Conservation (phyloP, 2,113 vertebrate genomes). For the Solea solea region DNA sequence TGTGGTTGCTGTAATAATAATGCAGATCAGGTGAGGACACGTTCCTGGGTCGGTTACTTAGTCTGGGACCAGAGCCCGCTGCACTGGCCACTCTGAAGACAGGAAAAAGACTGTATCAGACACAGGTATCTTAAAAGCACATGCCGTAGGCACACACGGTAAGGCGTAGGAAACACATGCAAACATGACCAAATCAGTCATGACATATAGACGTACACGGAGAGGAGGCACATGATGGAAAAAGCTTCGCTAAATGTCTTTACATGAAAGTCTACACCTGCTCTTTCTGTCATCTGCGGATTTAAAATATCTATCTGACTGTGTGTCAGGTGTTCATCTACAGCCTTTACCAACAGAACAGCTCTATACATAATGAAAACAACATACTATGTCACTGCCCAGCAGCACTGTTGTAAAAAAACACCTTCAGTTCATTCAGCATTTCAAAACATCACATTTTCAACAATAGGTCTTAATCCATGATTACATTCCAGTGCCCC, state of each 20-base stretch:
- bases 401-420: background rate
- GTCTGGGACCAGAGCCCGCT: conserved; percentile 62
- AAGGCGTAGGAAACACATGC: background rate
- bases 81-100: conserved; percentile 67
- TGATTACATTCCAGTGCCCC: no score
- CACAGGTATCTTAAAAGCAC: background rate
- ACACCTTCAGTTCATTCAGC: background rate
- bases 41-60: conserved; percentile 75
- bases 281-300: background rate
- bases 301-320: no score
- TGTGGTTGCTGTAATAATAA: conserved; percentile 79
- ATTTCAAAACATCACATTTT: background rate
- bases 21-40: conserved; percentile 78
- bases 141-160: background rate
- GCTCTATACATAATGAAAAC: background rate
- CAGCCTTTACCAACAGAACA: background rate
- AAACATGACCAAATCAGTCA: background rate
- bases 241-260: no score
- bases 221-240: no score
- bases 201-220: conserved; percentile 30
- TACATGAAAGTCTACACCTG: background rate
- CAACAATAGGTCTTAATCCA: background rate
- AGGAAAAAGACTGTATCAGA: conserved; percentile 66
- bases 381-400: background rate
- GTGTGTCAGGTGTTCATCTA: conserved; percentile 18